Percentiles rank a stretch among this genome's conserved stretches.
Conservation (phyloP, 2,113 vertebrate species). For the Thalassoma bifasciatum region DNA sequence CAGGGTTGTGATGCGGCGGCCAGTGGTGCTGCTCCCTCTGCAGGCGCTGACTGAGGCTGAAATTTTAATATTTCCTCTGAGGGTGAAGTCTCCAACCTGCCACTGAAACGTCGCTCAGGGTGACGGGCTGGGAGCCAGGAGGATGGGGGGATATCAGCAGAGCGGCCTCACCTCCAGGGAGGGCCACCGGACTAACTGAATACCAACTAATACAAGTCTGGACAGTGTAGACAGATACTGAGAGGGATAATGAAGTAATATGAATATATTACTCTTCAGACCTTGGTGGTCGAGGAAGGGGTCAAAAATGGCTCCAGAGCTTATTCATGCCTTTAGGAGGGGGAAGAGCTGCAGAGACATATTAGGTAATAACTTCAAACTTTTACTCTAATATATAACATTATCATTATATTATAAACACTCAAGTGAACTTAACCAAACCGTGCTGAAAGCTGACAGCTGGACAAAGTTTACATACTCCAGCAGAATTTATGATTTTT, state of each 20-base stretch:
- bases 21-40: not conserved
- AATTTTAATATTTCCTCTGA: not conserved
- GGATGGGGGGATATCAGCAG: conserved; percentile 1
- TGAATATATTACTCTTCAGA: conserved; percentile 6
- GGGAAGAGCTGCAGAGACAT: not conserved
- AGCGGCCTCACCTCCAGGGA: conserved; percentile 4
- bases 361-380: too few relatives aligned
- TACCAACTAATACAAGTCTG: not conserved
- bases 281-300: not conserved
- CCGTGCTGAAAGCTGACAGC: too few relatives aligned
- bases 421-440: too few relatives aligned
- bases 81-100: conserved; percentile 15
- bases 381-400: too few relatives aligned
- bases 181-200: not conserved
- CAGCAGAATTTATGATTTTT: too few relatives aligned
- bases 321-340: not conserved
- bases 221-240: not conserved
- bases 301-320: not conserved
- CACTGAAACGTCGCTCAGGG: conserved; percentile 23
- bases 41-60: conserved; percentile 14
- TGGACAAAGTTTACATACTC: too few relatives aligned
- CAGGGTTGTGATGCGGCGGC: conserved; percentile 34
- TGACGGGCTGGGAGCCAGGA: conserved; percentile 11
- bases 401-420: too few relatives aligned
- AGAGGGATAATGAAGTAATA: not conserved